Base-by-base conservation (phyloP, 1,140 invertebrate species). In the Drosophila sp. region DNA sequence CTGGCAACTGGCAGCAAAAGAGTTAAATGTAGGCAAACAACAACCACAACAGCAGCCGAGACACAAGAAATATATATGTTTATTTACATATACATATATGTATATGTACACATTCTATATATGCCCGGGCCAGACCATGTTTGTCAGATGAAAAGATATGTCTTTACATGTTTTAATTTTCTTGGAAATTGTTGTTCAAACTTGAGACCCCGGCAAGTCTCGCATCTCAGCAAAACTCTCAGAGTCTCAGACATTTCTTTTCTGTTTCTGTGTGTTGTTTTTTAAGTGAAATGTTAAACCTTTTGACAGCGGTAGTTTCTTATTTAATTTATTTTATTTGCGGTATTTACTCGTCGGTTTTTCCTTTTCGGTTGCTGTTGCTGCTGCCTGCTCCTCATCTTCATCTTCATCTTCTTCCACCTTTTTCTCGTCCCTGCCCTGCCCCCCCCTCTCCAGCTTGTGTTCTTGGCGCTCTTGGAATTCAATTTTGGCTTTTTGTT, bases 321-420 rank as follows among this genome's bases (percentile, higher is more conserved):
- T 87, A 87, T 87, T 87, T 87, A 89, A 87, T 87, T 87, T 89
- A 87, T 87, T 87, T 87, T 87, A 87, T 87, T 87, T 87, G 79
- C 84, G 83, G 83, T 80, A 86, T 86, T 87, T 89, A 83, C 76
- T 77, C 80, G 72, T 72, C 70, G 70, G 65, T 78, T 72, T 66
- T 29, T 61, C 55, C 25, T 35, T 50, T 50, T 50, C 44, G 23
- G 44, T 50, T 50, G 44, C 44, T 50, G 4, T 8, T 25, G 23
- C 44, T 27, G 44, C 41, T 40, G 47, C 41, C 41, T 40, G 47
- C 41, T 44, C 4, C 30, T 58, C 17, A 30, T 11, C n/a, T 25
- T 8, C 30, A 54, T 40, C 70, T 30, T 47, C 44, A 10, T 60
- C 25, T 47, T 38, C 38, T 60, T 41, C 25, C 50, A 58, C 44